Evolutionary conservation across 2,888 invertebrate genomes (phyloP).

Genomic region (Trachelus tabidus): DNA sequence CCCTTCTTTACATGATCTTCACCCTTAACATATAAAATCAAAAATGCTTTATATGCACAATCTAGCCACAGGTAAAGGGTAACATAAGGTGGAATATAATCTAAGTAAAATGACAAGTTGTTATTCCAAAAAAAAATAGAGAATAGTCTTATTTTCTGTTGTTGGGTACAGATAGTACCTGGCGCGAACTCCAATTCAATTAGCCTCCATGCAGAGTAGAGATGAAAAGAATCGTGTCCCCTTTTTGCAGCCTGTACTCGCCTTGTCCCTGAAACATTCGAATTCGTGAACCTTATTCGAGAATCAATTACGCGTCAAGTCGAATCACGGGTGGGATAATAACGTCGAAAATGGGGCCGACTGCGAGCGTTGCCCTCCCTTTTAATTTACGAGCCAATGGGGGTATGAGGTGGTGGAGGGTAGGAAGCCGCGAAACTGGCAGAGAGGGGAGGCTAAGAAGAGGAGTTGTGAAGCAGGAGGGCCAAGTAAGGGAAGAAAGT

Average conservation of each 20-base stretch:
- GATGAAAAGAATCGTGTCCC: conserved; percentile 83
- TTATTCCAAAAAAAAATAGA: background rate
- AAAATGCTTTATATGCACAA: background rate
- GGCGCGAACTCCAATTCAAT: conserved; percentile 28
- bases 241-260: conserved; percentile 76
- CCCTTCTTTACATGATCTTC: background rate
- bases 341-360: conserved; percentile 14
- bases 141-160: background rate
- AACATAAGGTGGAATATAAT: background rate
- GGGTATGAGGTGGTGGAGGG: conserved; percentile 2
- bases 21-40: background rate
- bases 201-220: conserved; percentile 88
- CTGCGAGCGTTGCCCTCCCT: conserved; percentile 21
- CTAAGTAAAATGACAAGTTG: background rate
- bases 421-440: conserved; percentile 11
- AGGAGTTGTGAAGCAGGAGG: background rate
- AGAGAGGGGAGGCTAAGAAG: conserved; percentile 20
- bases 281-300: background rate
- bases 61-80: background rate
- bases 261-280: conserved; percentile 72
- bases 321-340: conserved; percentile 19
- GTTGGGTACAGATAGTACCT: background rate
- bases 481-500: background rate
- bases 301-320: conserved; percentile 8
- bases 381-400: conserved; percentile 35